Evolutionary conservation across 2,113 vertebrate genomes (phyloP), one percentile per base, ranked within the genome.

Genomic region (Quiscalus mexicanus): DNA sequence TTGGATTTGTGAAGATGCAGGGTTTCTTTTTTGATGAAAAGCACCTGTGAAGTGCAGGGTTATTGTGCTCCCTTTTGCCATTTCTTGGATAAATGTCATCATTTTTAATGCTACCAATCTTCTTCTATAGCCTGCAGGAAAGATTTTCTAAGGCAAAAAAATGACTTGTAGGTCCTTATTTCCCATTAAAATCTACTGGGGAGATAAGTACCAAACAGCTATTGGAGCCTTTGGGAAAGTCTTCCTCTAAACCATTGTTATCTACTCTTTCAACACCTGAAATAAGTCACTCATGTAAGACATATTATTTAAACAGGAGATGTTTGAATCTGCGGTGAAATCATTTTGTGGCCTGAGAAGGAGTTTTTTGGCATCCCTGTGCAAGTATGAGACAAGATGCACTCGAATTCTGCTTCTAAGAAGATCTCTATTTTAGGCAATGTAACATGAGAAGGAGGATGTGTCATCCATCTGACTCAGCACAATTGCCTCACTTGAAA

Each of bases 81-180:
- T 95, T 95, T 97, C 94, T 84, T 92, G 89, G 94, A 96, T 96
- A 96, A 96, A 97, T 95, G 91, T 95, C 94, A 95, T 94, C 80
- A 84, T 95, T 95, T 97, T 91, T 95, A 97, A 96, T 87, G 80
- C 95, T 94, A 95, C 95, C 91, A 87, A 95, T 97, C 96, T 95
- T 95, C 81, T 67, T 93, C 86, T 94, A 31, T 75, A 93, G 91
- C 95, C 90, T 81, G 83, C 4, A 21, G 95, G 79, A 68, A 79
- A 95, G 79, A 90, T 93, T 81, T 90, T 97, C 88, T 92, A 81
- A 81, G 77, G 88, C 20, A 92, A 93, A 96, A 94, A 93, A 96
- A 88, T 39, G 68, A 87, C 83, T 92, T 81, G 71, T 95, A 93
- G 95, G 83, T 94, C 86, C 56, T 90, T 96, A 94, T 96, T 93